Evolutionary conservation across 1,140 invertebrate genomes (phyloP), one percentile per base, ranked within the genome.

Genomic region (Phthorimaea operculella): DNA sequence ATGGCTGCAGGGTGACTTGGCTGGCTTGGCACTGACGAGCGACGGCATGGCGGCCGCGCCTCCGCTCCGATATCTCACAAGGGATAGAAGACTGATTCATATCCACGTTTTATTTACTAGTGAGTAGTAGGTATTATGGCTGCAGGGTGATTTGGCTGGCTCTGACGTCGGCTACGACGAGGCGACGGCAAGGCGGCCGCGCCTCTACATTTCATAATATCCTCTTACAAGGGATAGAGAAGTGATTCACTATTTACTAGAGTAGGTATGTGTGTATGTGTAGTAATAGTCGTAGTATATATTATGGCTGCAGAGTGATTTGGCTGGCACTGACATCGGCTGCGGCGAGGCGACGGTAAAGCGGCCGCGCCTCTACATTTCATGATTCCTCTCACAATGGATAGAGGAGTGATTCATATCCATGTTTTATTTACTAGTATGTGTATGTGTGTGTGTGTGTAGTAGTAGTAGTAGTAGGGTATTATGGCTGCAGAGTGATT

Each of bases 11-110:
- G 58, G 44, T 49, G 47, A 49, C 39, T 55, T 66, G 59, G 70
- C 68, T 78, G 72, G 75, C 73, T n/a, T n/a, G n/a, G n/a, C n/a
- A 76, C 66, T 72, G 66, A 57, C 64, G 54, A n/a, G 64, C 63
- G 74, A 72, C 72, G 63, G 48, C 44, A n/a, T n/a, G n/a, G 58
- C 62, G 74, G n/a, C n/a, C 74, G 68, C 64, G 54, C 68, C 61
- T 59, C 62, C 65, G 63, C 69, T 50, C 66, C 58, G 63, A 64
- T 73, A 68, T 69, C 63, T 62, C 58, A 58, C 58, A 59, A n/a
- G n/a, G n/a, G n/a, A n/a, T n/a, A n/a, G n/a, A n/a, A n/a, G n/a
- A n/a, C n/a, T n/a, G n/a, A 28, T 28, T 28, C 2, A 28, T 28
- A 28, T 28, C 21, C 2, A 28, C 6, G 36, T 39, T 39, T 39